A percentile compares a stretch with the other conserved stretches of the same genome.
Evolutionary conservation across 2,113 vertebrate genomes (phyloP).

Genomic region (Aegotheles bennettii): DNA sequence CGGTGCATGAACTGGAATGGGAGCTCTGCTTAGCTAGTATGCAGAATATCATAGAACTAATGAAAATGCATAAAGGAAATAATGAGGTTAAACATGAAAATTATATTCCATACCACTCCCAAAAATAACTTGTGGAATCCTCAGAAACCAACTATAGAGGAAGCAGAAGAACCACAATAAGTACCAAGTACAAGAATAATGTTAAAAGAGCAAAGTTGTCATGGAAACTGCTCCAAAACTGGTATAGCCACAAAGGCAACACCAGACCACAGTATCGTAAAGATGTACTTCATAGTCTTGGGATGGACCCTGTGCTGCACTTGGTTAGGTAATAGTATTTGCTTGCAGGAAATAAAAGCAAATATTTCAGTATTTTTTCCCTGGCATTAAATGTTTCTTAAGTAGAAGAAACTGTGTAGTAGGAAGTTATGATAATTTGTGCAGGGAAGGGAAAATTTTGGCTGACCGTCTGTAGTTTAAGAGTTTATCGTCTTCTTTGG

Average conservation of each 20-base stretch:
- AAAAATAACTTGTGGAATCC: conserved; percentile 36
- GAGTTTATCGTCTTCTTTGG: neutral
- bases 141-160: conserved; percentile 18
- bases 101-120: neutral
- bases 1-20: neutral
- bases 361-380: neutral
- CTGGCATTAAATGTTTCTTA: neutral
- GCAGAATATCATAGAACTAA: neutral
- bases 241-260: neutral
- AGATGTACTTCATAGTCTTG: neutral
- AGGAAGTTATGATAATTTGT: neutral
- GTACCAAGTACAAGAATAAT: neutral
- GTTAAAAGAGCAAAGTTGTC: conserved; percentile 33
- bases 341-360: neutral
- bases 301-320: neutral
- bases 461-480: neutral
- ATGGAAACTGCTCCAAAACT: conserved; percentile 46
- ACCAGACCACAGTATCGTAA: neutral
- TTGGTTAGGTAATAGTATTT: neutral
- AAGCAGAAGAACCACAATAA: conserved; percentile 36
- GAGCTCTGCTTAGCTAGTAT: neutral
- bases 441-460: neutral
- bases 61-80: neutral
- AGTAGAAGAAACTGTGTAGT: neutral
- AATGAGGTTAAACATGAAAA: neutral